These are phyloP conservation scores for Centropus bengalensis DNA, from an alignment of 2,113 vertebrate species.

Conservation along the genomic window DNA sequence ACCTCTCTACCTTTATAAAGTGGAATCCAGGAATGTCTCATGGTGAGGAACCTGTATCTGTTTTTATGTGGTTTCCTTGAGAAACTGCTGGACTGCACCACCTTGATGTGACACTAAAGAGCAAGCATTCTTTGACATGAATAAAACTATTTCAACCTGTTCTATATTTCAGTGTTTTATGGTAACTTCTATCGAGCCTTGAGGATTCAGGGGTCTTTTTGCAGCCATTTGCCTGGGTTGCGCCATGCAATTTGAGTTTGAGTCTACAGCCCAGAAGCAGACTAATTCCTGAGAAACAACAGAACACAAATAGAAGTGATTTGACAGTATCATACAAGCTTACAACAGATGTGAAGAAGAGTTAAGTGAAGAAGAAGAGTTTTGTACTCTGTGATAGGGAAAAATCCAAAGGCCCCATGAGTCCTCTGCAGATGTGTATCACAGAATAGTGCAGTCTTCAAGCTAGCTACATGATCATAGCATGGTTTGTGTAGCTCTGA, in stretches of 20 bases:
- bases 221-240: neutral
- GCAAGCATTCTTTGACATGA: neutral
- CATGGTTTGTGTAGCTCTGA: neutral
- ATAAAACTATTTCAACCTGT: neutral
- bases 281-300: neutral
- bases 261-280: neutral
- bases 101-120: neutral
- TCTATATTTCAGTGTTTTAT: neutral
- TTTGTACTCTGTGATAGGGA: neutral
- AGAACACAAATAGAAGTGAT: neutral
- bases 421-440: neutral
- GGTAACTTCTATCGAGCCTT: neutral
- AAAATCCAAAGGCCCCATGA: neutral
- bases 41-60: neutral
- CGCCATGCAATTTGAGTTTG: neutral
- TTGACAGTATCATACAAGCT: neutral
- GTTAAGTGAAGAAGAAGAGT: neutral
- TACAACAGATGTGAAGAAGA: neutral
- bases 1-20: neutral
- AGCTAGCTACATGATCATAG: neutral
- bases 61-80: neutral
- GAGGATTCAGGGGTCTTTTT: neutral
- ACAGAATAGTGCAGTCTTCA: accelerated
- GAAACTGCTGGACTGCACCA: neutral
- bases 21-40: neutral